Base-by-base conservation (phyloP, 1,140 invertebrate genomes). In the Drosophila albomicans region DNA sequence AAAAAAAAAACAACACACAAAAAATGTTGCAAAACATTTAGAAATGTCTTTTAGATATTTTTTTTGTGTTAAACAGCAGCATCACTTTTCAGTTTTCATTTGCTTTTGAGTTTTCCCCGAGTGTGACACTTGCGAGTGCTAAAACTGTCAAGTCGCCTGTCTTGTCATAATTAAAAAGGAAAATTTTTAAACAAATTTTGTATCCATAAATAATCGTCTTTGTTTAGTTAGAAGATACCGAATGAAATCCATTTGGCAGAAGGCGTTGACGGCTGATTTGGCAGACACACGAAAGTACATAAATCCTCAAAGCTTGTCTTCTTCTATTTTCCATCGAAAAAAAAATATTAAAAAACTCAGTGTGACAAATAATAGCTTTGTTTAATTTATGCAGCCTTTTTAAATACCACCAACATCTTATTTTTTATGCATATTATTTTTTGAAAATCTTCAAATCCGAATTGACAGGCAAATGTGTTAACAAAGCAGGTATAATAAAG, bases 91-190 rank as follows among this genome's bases (percentile, higher is more conserved):
- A 15, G 38, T 32, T 54, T 54, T 30, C 28, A 46, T 46, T 51
- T 35, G 6, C 4, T 32, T 59, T 68, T 56, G 59, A 54, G 45
- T 49, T 52, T 67, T 59, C 10, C 51, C 35, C 6, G 10, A 20
- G 13, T 57, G 69, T 75, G 80, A 81, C 78, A 82, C 70, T 82
- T 67, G 61, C 46, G 57, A 75, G 63, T 72, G 82, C 75, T 85
- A 81, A 79, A 80, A 71, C 79, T 87, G 82, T 84, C 82, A 87
- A 69, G 79, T 68, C 54, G 43, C 63, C 64, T 67, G 66, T 89
- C 85, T 84, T 88, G 84, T 88, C 84, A 88, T 89, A 88, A 88
- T 89, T 88, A 89, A 88, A 81, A 75, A 54, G 32, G 75, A 78
- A 71, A 73, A 69, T 73, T 61, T 52, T 48, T 59, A 49, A 75